Evolutionary conservation across 37 sponge, comb jelly and placozoan species (phyloP).

Genomic region (Beroe ovata): DNA sequence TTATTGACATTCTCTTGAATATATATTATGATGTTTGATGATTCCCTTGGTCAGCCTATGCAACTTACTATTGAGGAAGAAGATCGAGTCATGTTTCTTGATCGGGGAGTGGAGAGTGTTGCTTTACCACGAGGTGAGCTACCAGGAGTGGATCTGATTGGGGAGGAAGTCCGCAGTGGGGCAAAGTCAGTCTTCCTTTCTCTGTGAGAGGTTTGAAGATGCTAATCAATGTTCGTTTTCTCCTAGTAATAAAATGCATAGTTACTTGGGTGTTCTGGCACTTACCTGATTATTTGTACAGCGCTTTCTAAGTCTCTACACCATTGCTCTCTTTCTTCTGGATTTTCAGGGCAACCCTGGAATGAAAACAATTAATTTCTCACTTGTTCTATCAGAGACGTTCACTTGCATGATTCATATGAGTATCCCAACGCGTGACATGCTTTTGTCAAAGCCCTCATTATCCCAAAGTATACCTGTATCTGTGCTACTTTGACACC

Average conservation of each 20-base stretch:
- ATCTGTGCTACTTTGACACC: slow-evolving; percentile 5
- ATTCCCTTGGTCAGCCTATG: too few relatives aligned
- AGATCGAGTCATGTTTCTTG: background rate
- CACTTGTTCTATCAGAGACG: too few relatives aligned
- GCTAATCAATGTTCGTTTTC: too few relatives aligned
- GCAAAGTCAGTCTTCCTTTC: background rate
- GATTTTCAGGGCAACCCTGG: slow-evolving; percentile 46
- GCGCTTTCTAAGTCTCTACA: slow-evolving; percentile 38
- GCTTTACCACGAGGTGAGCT: slow-evolving; percentile 6
- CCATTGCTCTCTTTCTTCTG: slow-evolving; percentile 42
- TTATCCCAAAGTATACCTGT: too few relatives aligned
- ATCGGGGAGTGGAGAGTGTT: background rate
- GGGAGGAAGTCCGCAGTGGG: slow-evolving; percentile 10
- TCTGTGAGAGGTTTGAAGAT: too few relatives aligned
- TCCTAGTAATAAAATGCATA: too few relatives aligned
- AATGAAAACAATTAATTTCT: background rate
- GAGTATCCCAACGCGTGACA: too few relatives aligned
- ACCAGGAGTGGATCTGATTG: background rate
- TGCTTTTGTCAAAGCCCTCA: too few relatives aligned
- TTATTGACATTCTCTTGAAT: too few relatives aligned
- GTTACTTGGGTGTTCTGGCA: too few relatives aligned
- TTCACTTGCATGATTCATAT: too few relatives aligned
- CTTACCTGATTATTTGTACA: background rate
- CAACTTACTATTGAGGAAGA: slow-evolving; percentile 35
- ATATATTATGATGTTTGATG: too few relatives aligned